Base-by-base conservation (phyloP, 2,113 vertebrate species). In the Diphyllodes magnificus region DNA sequence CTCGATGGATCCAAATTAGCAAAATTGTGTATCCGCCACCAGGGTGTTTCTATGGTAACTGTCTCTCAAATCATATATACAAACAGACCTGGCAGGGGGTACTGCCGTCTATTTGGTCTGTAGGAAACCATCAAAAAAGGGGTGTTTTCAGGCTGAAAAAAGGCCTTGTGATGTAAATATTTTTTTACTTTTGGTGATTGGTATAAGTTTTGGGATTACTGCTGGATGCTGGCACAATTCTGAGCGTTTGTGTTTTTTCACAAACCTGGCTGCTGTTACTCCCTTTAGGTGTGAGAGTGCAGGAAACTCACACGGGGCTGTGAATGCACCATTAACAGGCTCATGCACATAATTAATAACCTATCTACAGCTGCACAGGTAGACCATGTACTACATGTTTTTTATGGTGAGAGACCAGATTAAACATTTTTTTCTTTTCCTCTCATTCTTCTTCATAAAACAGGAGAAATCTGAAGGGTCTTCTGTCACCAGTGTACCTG, bases 41-140 rank as follows among this genome's bases (percentile, higher is more conserved):
- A 92, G 90, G 87, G 97, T 96, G 98, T 98, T 98, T 98, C 98
- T 98, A 98, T 98, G 97, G 98, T 95, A 98, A 98, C 98, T 95
- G 95, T 97, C 96, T 98, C 97, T 97, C 95, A 95, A 96, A 94
- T 96, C 95, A 59, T 91, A 97, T 97, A 96, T 92, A 97, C 95
- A 98, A 98, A 98, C 97, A 97, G 95, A 97, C 92, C 91, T 96
- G 97, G 95, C 82, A 56, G 95, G 93, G 96, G 94, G 96, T 88
- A 95, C 90, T 73, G 96, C 95, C 93, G 95, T 97, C 96, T 97
- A 92, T 96, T 97, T 97, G 93, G 65, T 93, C 92, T 96, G 47
- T 64, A 96, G 83, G 88, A 98, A 98, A 96, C 91, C 94, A 95
- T 96, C 49, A 51, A 82, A 89, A 96, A 92, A 97, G 57, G 93